Conservation (phyloP, 1,140 invertebrate species). For the silkworm (Bombyx mori) region ASM3026992v2 NC_085116.1:3090001-3090500, state of each 20-base stretch:
- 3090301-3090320: no score
- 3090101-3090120: conserved; percentile 12
- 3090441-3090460: conserved; percentile 28
- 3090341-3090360: no score
- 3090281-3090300: no score
- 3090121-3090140: conserved; percentile 17
- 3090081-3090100: conserved; percentile 24
- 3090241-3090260: no score
- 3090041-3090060: conserved; percentile 21
- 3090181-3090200: no score
- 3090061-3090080: conserved; percentile 20
- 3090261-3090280: no score
- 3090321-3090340: no score
- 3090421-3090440: conserved; percentile 27
- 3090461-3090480: conserved; percentile 42
- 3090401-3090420: no score
- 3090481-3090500: conserved; percentile 14
- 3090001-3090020: conserved; percentile 9
- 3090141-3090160: conserved; percentile 30
- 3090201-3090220: no score
- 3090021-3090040: conserved; percentile 12
- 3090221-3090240: no score
- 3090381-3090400: no score
- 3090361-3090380: no score
- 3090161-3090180: background rate